Base-by-base conservation (phyloP, 92 coral and sea anemone genomes). In the Siderastrea radians region DNA sequence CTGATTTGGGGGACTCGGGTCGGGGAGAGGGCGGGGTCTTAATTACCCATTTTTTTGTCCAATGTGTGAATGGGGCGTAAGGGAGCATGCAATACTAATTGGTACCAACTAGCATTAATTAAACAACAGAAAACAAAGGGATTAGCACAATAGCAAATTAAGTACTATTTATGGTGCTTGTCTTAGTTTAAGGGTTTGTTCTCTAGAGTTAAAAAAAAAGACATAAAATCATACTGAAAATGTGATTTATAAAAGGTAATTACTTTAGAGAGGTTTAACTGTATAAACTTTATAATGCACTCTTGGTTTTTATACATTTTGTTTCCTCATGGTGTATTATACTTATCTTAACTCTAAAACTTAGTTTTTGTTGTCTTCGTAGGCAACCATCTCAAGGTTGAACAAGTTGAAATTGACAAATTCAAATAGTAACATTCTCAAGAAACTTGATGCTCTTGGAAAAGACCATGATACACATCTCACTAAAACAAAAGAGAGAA, bases 361-460 rank as follows among this genome's bases (percentile, higher is more conserved):
- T 64, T 64, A n/a, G 38, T 3, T 64, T n/a, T 6, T 64, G 68
- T 64, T 64, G 68, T 64, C 17, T 60, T 64, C 43, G n/a, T 64
- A 64, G 38, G 68, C 45, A 64, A 64, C 68, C 68, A n/a, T 64
- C n/a, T 64, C 68, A 15, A 64, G 38, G 68, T 16, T 64, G 43
- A 64, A 64, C 38, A 64, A 64, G 44, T 7, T 16, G n/a, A 16
- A 16, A 16, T 19, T 16, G 45, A 64, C 72, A 6, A 79, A 62
- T 69, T 79, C 19, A 6, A 60, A 79, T 79, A 69, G 83, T 52
- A 79, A 61, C 55, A 79, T 79, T 51, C 72, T 79, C 57, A 79
- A 79, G 83, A 79, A 79, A 62, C 83, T 79, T 79, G 71, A 79
- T 69, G 69, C 66, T 26, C 83, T 79, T 15, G 83, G 83, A 49